Evolutionary conservation across 2,113 vertebrate species (phyloP).

Genomic region (Menidia beryllina): DNA sequence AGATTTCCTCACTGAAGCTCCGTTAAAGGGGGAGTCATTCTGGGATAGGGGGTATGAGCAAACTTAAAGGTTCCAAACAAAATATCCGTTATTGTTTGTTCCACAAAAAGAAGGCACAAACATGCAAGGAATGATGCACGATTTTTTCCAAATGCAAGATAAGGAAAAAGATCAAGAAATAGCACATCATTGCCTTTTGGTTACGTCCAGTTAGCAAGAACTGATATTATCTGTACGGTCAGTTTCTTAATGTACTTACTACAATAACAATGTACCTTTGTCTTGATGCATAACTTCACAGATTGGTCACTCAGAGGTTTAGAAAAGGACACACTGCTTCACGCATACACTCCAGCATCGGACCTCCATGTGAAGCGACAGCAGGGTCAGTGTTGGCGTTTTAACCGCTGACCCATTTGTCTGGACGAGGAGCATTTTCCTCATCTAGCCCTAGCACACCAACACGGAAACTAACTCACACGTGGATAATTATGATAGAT

Average conservation of each 20-base stretch:
- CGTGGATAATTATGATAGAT: neutral
- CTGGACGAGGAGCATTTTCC: conserved; percentile 39
- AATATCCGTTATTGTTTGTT: too few species aligned
- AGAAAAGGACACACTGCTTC: conserved; percentile 11
- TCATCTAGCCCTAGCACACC: conserved; percentile 21
- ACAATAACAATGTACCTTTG: neutral
- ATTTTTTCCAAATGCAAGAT: too few species aligned
- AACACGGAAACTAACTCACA: neutral
- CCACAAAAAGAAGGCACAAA: too few species aligned
- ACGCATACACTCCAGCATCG: conserved; percentile 11
- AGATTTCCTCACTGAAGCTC: neutral
- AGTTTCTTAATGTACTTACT: conserved; percentile 26
- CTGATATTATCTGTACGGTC: conserved; percentile 56
- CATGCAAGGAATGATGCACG: too few species aligned
- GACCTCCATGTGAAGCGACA: conserved; percentile 64
- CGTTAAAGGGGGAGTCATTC: neutral
- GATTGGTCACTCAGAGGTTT: neutral
- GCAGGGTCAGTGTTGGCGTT: conserved; percentile 64
- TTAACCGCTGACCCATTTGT: conserved; percentile 76
- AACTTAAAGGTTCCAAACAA: conserved; percentile 4
- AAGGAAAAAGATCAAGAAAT: too few species aligned
- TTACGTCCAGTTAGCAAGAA: conserved; percentile 67
- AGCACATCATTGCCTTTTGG: too few species aligned
- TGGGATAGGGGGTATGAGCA: too few species aligned
- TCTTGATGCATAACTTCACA: conserved; percentile 28